phyloP scores from a whole-genome alignment of 1,140 invertebrate genomes.

The Copidosoma floridanum region DNA sequence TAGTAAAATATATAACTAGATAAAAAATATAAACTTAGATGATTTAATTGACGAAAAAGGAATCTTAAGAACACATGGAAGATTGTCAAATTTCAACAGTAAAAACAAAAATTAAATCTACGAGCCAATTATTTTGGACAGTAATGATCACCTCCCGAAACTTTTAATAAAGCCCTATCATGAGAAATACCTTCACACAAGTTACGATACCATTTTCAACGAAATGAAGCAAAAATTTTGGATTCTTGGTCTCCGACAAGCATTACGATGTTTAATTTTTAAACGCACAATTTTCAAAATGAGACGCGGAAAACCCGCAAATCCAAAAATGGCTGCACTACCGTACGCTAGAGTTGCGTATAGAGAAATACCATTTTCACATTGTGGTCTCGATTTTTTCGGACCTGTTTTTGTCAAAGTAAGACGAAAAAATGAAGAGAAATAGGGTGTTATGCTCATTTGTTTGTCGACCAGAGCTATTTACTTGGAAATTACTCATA shows the following conservation, averaged over 20 bases:
- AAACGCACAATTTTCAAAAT: neutral
- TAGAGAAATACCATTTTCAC: neutral
- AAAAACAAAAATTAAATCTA: neutral
- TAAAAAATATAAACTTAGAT: no score
- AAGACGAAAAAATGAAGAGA: no score
- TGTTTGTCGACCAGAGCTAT: no score
- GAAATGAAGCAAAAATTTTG: conserved; percentile 31
- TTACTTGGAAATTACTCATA: no score
- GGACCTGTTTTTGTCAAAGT: no score
- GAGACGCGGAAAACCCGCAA: neutral
- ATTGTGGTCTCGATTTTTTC: no score
- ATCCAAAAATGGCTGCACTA: neutral
- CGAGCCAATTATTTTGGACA: neutral
- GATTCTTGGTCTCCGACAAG: conserved; percentile 24
- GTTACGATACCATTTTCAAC: neutral
- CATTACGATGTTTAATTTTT: neutral
- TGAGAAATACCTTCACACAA: neutral
- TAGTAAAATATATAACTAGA: neutral
- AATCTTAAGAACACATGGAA: neutral
- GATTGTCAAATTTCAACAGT: neutral
- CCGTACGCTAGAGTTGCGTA: neutral
- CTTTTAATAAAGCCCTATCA: conserved; percentile 28
- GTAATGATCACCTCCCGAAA: neutral
- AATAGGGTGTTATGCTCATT: no score
- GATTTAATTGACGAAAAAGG: no score